Evolutionary conservation across 2,113 vertebrate genomes (phyloP), one percentile per base, ranked within the genome.

Genomic region (Caranx melampygus): DNA sequence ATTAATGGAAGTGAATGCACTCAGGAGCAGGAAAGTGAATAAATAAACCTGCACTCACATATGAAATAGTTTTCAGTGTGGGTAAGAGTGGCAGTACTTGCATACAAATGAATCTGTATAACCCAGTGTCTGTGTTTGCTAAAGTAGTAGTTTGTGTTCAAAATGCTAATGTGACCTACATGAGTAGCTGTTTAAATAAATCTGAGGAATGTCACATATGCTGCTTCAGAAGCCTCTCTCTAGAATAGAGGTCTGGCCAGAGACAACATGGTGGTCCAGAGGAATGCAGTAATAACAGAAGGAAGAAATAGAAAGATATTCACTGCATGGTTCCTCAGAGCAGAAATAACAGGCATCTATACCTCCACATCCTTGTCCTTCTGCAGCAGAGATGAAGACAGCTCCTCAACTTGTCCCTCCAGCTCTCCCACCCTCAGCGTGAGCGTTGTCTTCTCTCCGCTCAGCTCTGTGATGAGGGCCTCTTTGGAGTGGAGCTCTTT

Each of bases 401-500:
- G 85, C 35, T 94, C 93, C 61, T 94, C 74, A 26, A 96, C 88
- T 47, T 94, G 93, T 13, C 91, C 88, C 76, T 96, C 95, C 90
- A 96, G 88, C 52, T 94, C 92, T n/a, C 71, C 92, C 82, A 95
- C 92, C 60, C 90, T 84, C 40, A 79, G 81, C 4, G 93, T 91
- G 81, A 96, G 93, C 1, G 88, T 88, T 0, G 18, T 79, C 65
- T 95, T 97, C 89, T 97, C 96, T 0, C 84, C 93, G 0, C 91
- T 95, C 63, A 97, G 92, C 51, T 93, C 94, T 8, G 91, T 90
- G 64, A 96, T 93, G 0, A 93, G 51, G 18, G 61, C 91, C 69
- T 96, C 95, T 82, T 96, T 97, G 82, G 91, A 80, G 14, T 55
- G 79, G 68, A 97, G 95, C n/a, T 95, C 95, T 79, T 78, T 92